These are phyloP conservation scores for Diadophis punctatus DNA, from an alignment of 2,113 vertebrate species.

Conservation along the genomic window DNA sequence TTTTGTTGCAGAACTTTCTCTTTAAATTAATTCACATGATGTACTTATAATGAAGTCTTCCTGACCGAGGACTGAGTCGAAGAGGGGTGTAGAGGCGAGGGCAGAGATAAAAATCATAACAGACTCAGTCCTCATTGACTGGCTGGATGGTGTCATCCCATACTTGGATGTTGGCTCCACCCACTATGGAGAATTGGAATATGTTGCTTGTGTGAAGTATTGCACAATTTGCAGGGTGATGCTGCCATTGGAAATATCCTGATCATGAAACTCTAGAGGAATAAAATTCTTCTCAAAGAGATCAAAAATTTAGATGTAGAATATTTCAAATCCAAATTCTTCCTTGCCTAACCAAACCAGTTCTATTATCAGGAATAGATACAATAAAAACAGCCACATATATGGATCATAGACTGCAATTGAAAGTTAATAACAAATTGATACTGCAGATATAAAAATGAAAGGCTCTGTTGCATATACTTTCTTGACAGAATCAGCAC, in stretches of 20 bases:
- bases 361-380: conserved; percentile 25
- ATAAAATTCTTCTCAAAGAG: neutral
- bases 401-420: conserved; percentile 7
- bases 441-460: neutral
- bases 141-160: no score
- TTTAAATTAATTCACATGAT: neutral
- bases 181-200: neutral
- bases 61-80: no score
- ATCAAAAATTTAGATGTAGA: neutral
- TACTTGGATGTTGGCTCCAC: no score
- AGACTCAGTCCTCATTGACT: no score
- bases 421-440: conserved; percentile 37
- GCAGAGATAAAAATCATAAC: no score
- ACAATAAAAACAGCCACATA: neutral
- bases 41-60: neutral
- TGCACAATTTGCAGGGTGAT: neutral
- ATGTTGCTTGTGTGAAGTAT: neutral
- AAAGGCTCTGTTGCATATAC: conserved; percentile 19
- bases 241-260: neutral
- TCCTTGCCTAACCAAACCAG: conserved; percentile 18
- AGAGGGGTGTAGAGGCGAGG: no score
- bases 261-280: neutral
- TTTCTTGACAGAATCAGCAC: conserved; percentile 5
- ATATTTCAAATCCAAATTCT: conserved; percentile 5
- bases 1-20: neutral